Percentiles rank a stretch among this genome's conserved stretches.
phyloP scores from a whole-genome alignment of 2,113 vertebrate species.

The Speoplatyrhinus poulsoni region DNA sequence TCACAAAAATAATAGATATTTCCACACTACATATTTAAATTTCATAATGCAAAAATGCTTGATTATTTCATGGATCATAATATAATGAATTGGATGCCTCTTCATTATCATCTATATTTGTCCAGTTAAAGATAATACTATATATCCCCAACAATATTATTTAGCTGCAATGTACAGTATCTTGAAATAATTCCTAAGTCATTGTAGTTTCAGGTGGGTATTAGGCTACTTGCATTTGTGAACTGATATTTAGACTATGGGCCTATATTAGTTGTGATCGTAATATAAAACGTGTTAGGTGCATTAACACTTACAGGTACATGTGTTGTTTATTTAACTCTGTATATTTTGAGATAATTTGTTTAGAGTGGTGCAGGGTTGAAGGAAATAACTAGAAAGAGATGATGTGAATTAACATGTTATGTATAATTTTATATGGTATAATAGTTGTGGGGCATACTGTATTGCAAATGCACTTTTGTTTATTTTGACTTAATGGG shows the following conservation, averaged over 20 bases:
- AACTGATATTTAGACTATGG: constrained; percentile 41
- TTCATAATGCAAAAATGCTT: constrained; percentile 51
- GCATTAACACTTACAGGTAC: not conserved
- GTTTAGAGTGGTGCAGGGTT: too few relatives aligned
- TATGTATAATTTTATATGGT: constrained; percentile 41
- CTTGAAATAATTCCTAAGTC: constrained; percentile 26
- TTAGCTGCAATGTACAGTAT: constrained; percentile 21
- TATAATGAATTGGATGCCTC: constrained; percentile 15
- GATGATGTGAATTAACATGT: too few relatives aligned
- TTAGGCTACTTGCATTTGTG: constrained; percentile 23
- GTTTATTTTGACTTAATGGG: constrained; percentile 49
- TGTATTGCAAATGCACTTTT: constrained; percentile 70
- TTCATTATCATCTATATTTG: constrained; percentile 11
- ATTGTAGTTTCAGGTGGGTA: constrained; percentile 30
- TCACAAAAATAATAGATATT: constrained; percentile 14
- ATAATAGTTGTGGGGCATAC: constrained; percentile 52
- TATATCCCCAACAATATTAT: constrained; percentile 26
- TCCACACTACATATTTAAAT: constrained; percentile 13
- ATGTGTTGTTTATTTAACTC: too few relatives aligned
- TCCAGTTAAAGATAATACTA: constrained; percentile 31
- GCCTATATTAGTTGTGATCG: constrained; percentile 42
- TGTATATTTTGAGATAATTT: too few relatives aligned
- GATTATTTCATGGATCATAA: constrained; percentile 69
- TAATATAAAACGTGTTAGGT: constrained; percentile 48
- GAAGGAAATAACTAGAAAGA: too few relatives aligned